Conservation (phyloP, 2,797 vertebrate genomes). For the Clamator glandarius region DNA sequence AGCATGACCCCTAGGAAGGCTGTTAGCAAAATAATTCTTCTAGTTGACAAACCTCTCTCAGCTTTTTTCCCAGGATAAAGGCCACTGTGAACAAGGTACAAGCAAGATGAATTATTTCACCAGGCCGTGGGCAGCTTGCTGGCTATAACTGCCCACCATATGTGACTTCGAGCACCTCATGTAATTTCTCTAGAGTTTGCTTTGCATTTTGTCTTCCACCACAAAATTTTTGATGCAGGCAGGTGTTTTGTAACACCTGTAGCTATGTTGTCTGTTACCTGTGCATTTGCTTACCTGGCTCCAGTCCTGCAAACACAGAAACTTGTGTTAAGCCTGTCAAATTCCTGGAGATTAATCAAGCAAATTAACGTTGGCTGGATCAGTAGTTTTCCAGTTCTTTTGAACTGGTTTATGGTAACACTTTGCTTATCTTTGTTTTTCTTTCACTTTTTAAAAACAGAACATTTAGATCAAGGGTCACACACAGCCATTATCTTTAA, state of each 20-base stretch:
- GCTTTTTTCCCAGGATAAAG: background rate
- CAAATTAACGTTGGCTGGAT: constrained; percentile 18
- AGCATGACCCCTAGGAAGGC: background rate
- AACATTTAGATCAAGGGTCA: constrained; percentile 33
- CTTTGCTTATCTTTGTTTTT: constrained; percentile 44
- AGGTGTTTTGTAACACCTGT: background rate
- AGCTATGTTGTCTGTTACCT: background rate
- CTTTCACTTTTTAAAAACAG: constrained; percentile 28
- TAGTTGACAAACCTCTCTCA: background rate
- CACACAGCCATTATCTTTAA: constrained; percentile 47
- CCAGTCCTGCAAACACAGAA: background rate
- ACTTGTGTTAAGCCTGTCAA: background rate
- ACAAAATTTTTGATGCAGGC: background rate
- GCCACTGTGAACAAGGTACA: background rate
- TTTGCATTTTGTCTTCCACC: background rate
- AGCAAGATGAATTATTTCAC: background rate
- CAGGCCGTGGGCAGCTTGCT: background rate
- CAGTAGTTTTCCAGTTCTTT: constrained; percentile 34
- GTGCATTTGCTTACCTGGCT: background rate
- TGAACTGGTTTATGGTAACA: constrained; percentile 31
- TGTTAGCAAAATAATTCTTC: background rate
- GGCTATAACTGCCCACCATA: background rate
- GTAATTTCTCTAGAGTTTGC: background rate
- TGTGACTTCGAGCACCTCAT: background rate
- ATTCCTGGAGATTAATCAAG: constrained; percentile 36